These are phyloP conservation scores for Xyliphius kryptos DNA, from an alignment of 2,113 vertebrate genomes.

Conservation along the genomic window DNA sequence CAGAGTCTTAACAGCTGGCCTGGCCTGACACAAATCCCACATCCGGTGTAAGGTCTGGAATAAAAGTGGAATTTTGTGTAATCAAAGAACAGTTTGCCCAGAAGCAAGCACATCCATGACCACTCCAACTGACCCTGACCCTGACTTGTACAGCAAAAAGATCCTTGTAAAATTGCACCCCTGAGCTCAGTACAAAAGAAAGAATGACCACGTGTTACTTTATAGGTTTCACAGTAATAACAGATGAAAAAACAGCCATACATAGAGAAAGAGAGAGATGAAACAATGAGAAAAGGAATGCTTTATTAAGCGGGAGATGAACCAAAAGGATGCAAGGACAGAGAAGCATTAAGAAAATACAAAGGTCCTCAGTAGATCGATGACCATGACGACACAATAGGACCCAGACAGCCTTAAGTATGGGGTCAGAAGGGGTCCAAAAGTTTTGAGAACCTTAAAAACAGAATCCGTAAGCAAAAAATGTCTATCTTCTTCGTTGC, in stretches of 20 bases:
- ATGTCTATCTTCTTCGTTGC: too few species aligned
- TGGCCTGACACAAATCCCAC: neutral
- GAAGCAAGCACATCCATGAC: conserved; percentile 6
- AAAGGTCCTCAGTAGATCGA: neutral
- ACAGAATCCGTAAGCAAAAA: too few species aligned
- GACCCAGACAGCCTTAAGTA: conserved; percentile 4
- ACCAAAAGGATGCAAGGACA: conserved; percentile 24
- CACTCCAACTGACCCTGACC: conserved; percentile 11
- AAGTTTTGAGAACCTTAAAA: too few species aligned
- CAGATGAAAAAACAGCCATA: neutral
- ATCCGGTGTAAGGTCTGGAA: neutral
- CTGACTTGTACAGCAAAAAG: conserved; percentile 1
- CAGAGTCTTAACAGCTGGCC: conserved; percentile 6
- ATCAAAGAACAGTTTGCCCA: conserved; percentile 27
- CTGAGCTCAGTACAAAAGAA: too few species aligned
- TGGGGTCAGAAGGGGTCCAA: too few species aligned
- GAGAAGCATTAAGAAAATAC: conserved; percentile 12
- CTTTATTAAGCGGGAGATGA: neutral
- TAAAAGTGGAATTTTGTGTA: neutral
- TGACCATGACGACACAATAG: conserved; percentile 9
- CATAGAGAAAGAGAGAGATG: neutral
- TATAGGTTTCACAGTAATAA: neutral
- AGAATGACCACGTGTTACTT: conserved; percentile 7
- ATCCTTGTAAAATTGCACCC: conserved; percentile 10
- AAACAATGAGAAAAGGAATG: conserved; percentile 15